Evolutionary conservation across 2,888 invertebrate species (phyloP).

Genomic region (Psylliodes chrysocephalus): DNA sequence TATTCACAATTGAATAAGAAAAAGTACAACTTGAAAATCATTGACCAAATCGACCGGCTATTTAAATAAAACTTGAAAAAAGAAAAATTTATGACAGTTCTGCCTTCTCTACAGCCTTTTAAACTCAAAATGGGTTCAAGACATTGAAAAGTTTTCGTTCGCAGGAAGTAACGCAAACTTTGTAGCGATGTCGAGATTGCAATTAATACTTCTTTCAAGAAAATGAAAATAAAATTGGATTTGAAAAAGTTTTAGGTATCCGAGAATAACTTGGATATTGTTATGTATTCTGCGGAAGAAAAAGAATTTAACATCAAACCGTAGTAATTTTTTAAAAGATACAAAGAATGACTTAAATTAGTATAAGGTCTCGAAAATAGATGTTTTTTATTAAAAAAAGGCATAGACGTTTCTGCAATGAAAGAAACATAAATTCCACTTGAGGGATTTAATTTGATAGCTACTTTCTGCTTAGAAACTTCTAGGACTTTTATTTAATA

Average conservation of each 20-base stretch:
- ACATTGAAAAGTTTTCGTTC: slow-evolving; percentile 30
- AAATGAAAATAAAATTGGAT: slow-evolving; percentile 32
- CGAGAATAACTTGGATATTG: slow-evolving; percentile 31
- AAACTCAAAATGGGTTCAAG: slow-evolving; percentile 29
- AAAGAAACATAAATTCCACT: no score
- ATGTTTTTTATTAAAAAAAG: no score
- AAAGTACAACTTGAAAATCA: no score
- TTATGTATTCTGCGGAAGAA: slow-evolving; percentile 17
- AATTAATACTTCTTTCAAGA: slow-evolving; percentile 33
- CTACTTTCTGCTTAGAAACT: no score
- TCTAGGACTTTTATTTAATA: no score
- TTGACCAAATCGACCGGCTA: no score
- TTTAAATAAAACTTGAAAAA: background rate
- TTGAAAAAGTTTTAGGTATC: slow-evolving; percentile 32
- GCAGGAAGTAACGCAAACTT: slow-evolving; percentile 32
- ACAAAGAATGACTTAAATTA: slow-evolving; percentile 11
- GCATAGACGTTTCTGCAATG: no score
- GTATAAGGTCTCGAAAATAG: background rate
- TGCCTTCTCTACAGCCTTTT: slow-evolving; percentile 16
- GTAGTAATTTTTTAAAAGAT: slow-evolving; percentile 22
- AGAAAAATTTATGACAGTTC: slow-evolving; percentile 17
- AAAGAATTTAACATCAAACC: slow-evolving; percentile 23
- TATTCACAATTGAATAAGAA: no score
- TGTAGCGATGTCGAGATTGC: slow-evolving; percentile 30
- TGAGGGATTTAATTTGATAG: no score